Conservation (phyloP, 2,113 vertebrate genomes). For the Cisticola juncidis region DNA sequence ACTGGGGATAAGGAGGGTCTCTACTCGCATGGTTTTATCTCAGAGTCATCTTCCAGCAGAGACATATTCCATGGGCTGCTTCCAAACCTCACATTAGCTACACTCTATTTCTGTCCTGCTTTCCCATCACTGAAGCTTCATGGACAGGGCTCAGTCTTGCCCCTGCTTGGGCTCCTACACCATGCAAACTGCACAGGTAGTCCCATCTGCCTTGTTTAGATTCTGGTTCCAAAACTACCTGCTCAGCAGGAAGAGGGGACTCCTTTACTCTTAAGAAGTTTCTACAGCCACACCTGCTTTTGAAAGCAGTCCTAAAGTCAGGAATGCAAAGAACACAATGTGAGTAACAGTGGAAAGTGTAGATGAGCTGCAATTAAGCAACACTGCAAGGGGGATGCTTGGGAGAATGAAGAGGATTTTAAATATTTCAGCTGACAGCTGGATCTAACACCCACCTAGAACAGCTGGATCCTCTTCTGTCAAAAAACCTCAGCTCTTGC, state of each 20-base stretch:
- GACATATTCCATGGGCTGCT: neutral
- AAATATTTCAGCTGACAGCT: slow-evolving; percentile 55
- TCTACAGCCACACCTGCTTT: neutral
- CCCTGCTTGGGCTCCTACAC: neutral
- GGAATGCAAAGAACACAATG: neutral
- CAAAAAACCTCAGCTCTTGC: neutral
- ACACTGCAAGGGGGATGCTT: neutral
- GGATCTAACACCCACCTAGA: neutral
- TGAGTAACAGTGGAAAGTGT: neutral
- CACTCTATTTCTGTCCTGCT: neutral
- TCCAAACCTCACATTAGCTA: neutral
- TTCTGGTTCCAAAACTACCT: neutral
- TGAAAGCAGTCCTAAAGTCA: neutral
- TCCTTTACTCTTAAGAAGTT: neutral
- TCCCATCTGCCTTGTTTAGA: neutral
- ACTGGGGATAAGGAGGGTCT: neutral
- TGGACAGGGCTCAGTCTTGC: neutral
- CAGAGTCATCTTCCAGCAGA: neutral
- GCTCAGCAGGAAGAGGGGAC: neutral
- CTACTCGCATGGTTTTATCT: neutral
- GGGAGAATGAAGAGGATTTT: neutral
- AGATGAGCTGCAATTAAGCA: neutral
- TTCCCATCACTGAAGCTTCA: neutral
- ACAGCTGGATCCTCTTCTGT: slow-evolving; percentile 23
- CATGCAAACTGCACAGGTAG: neutral